Percentiles rank a stretch among this genome's conserved stretches.
Conservation (phyloP, 2,113 vertebrate genomes). For the Lepisosteus osseus region DNA sequence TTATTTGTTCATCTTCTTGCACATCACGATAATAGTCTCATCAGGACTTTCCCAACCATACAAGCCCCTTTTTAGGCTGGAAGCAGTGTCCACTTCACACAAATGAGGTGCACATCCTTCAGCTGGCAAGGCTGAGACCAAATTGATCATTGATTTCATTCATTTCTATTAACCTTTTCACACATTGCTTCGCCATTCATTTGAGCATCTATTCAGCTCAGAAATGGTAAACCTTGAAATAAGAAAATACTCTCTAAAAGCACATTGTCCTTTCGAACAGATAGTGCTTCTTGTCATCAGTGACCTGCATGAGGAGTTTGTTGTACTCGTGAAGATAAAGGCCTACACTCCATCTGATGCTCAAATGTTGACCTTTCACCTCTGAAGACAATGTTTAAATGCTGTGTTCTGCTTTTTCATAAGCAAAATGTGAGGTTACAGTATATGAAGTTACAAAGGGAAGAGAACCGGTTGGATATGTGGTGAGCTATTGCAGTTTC, state of each 20-base stretch:
- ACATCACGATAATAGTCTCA: conserved; percentile 59
- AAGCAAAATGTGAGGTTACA: background rate
- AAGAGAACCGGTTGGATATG: background rate
- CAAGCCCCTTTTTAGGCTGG: conserved; percentile 35
- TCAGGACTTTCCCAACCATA: conserved; percentile 57
- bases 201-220: conserved; percentile 39
- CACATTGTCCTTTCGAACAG: conserved; percentile 13
- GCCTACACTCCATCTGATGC: conserved; percentile 18
- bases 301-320: conserved; percentile 4
- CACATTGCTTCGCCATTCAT: conserved; percentile 40
- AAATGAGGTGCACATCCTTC: conserved; percentile 13
- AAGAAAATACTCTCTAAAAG: conserved; percentile 19
- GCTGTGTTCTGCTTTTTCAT: background rate
- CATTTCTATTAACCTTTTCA: conserved; percentile 46
- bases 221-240: conserved; percentile 17
- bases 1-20: conserved; percentile 49
- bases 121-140: background rate
- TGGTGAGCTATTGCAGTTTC: too few species aligned
- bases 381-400: conserved; percentile 4
- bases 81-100: conserved; percentile 65
- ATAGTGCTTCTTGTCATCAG: background rate
- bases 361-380: conserved; percentile 11
- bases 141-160: conserved; percentile 58
- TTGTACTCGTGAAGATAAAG: conserved; percentile 12
- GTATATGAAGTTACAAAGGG: background rate